Evolutionary conservation across 2,888 invertebrate species (phyloP), one percentile per base, ranked within the genome.

Genomic region (Dicranocentrus wangi): DNA sequence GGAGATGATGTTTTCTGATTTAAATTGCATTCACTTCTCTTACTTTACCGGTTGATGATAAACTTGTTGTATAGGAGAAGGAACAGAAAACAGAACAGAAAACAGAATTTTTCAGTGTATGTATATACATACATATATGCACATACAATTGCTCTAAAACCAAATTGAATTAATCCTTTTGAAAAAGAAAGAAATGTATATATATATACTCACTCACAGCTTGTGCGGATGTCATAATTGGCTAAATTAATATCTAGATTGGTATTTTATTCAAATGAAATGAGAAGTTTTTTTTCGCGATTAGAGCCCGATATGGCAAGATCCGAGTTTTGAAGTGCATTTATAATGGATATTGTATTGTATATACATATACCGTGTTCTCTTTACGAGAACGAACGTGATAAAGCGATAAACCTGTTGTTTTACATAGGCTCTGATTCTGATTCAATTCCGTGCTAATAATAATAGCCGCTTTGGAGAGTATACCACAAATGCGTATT

Each of bases 181-280:
- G 5, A 23, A 58, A 58, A 58, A 58, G 25, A 2, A 19, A 8
- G 39, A 32, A 32, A 32, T 32, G 32, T 32, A 32, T 32, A 3
- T 10, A 32, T 32, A 10, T 32, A 32, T 32, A 3, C 32, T 32
- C 32, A 32, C 5, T n/a, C n/a, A 73, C 23, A 28, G 72, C 42
- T 65, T 15, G 19, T 68, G 69, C 77, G 83, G 83, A 83, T 82
- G 83, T 76, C 71, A 75, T 83, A 83, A 82, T 83, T 82, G 83
- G 76, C 28, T 58, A 69, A 81, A 83, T 83, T 66, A 76, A 77
- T 75, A 72, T 82, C 71, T 65, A 47, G 39, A 82, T 73, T 53
- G 69, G 70, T 71, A 76, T 77, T 75, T 82, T 83, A 83, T 83
- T 82, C 68, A 83, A 83, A 83, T 81, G 77, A 81, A 73, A 60